A percentile compares a stretch with the other conserved stretches of the same genome.
Evolutionary conservation across 2,797 vertebrate genomes (phyloP).

Genomic region (Tenualosa ilisha): DNA sequence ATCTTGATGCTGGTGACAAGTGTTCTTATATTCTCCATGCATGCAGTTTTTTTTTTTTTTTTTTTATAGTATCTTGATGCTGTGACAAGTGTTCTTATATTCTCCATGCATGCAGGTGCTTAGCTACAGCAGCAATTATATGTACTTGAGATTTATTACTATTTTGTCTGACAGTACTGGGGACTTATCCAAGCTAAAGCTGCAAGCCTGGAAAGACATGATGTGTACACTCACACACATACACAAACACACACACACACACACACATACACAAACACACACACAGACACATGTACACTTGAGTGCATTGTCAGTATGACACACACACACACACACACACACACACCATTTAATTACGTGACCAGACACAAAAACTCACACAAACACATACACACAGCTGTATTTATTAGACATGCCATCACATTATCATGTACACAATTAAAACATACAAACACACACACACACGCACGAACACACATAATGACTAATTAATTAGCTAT

Average conservation of each 20-base stretch:
- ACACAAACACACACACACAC: background rate
- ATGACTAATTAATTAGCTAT: background rate
- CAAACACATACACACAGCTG: background rate
- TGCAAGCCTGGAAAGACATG: background rate
- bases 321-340: background rate
- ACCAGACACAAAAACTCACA: background rate
- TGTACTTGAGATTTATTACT: background rate
- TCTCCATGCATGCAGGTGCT: background rate
- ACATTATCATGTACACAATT: conserved; percentile 6
- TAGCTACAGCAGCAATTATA: background rate
- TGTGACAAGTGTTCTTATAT: background rate
- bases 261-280: background rate
- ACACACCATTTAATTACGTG: background rate
- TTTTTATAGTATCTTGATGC: background rate
- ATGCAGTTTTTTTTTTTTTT: background rate
- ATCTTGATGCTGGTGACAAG: background rate
- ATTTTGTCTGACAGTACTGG: background rate
- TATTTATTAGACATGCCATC: background rate
- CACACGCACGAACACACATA: background rate
- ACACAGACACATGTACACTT: background rate
- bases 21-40: background rate
- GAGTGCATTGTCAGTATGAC: background rate
- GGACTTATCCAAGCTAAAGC: too few species aligned
- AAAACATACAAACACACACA: background rate
- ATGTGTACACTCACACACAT: background rate